Conservation (phyloP, 2,797 vertebrate species). For the Coilia nasus region DNA sequence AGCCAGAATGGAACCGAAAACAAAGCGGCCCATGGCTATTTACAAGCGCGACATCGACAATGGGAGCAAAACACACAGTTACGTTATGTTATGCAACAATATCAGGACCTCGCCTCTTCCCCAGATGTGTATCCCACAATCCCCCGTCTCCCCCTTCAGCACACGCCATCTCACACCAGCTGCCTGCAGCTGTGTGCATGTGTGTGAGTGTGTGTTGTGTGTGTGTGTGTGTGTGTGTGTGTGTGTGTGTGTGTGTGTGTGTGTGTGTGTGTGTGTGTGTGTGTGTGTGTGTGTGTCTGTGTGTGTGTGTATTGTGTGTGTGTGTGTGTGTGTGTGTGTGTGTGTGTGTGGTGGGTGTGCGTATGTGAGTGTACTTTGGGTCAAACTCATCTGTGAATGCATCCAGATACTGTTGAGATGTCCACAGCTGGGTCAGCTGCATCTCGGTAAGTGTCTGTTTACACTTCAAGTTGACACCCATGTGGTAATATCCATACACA, state of each 20-base stretch:
- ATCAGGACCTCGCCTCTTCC: background rate
- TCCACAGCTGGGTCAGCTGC: background rate
- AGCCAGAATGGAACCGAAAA: background rate
- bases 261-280: constrained; percentile 1
- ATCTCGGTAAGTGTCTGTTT: background rate
- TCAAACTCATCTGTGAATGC: background rate
- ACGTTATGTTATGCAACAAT: background rate
- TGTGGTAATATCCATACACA: background rate
- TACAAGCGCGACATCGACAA: background rate
- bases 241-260: background rate
- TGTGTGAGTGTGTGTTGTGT: background rate
- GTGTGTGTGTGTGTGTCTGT: background rate
- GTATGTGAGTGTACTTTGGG: background rate
- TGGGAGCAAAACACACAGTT: background rate
- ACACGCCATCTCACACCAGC: background rate
- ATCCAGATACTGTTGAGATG: background rate
- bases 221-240: background rate
- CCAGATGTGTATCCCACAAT: constrained; percentile 21
- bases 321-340: background rate
- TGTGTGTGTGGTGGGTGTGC: background rate
- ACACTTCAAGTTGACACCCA: background rate
- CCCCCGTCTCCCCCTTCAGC: background rate
- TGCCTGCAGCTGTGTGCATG: background rate
- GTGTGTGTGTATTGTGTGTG: background rate
- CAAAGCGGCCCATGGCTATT: background rate